phyloP scores from a whole-genome alignment of 2,888 invertebrate species.

The Nomada fucata region DNA sequence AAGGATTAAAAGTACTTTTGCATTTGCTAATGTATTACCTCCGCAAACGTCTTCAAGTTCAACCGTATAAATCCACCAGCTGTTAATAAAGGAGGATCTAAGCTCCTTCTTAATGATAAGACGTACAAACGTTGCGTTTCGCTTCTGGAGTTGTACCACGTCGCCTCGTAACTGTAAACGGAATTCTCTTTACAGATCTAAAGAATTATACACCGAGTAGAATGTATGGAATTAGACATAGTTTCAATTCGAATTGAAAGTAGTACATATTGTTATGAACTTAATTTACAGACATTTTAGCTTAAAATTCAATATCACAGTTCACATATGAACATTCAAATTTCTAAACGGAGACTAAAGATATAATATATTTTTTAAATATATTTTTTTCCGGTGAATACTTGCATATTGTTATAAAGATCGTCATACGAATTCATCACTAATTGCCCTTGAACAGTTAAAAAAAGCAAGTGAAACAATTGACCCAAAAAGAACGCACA shows the following conservation, averaged over 20 bases:
- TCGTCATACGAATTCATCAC: background rate
- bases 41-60: constrained; percentile 11
- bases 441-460: constrained; percentile 22
- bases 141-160: constrained; percentile 1
- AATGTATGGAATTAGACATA: background rate
- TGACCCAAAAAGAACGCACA: background rate
- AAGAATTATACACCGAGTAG: no score
- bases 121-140: background rate
- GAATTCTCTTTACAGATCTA: background rate
- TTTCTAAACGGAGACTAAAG: no score
- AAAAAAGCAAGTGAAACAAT: constrained; percentile 16
- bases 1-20: background rate
- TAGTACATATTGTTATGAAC: background rate
- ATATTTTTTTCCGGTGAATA: background rate
- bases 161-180: constrained; percentile 9
- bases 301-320: no score
- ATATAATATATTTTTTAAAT: no score
- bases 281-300: no score
- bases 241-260: background rate
- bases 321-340: no score
- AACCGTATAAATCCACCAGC: constrained; percentile 4
- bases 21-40: constrained; percentile 3
- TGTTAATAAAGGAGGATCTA: constrained; percentile 1
- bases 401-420: constrained; percentile 1
- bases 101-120: background rate